phyloP scores from a whole-genome alignment of 2,888 invertebrate species.

The Aspidiotus rigidus region DNA sequence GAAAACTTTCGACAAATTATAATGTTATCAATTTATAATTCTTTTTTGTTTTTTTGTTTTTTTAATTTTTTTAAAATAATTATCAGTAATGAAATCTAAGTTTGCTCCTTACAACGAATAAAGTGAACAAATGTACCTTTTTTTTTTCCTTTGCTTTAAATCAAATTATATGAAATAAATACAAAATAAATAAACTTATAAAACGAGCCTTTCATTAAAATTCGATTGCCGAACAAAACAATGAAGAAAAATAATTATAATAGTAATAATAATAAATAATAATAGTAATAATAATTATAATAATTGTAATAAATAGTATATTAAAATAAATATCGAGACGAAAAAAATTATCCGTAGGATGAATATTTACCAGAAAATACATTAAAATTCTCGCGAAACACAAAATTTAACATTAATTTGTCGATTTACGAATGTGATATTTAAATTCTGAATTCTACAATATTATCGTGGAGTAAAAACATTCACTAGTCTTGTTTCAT shows the following conservation, averaged over 20 bases:
- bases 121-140: background rate
- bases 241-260: background rate
- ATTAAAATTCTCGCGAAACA: no score
- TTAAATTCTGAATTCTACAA: no score
- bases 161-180: conserved; percentile 5
- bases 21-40: background rate
- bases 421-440: no score
- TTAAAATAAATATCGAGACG: background rate
- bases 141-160: conserved; percentile 4
- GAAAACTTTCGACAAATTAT: background rate
- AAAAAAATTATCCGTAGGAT: background rate
- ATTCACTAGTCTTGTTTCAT: no score
- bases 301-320: no score
- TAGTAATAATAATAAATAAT: no score
- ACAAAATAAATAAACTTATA: conserved; percentile 5
- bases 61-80: conserved; percentile 1
- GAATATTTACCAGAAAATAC: no score
- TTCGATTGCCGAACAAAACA: background rate
- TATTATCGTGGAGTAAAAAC: no score
- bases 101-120: conserved; percentile 4
- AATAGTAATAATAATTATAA: no score
- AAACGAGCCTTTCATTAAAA: conserved; percentile 9
- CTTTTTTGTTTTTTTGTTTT: no score
- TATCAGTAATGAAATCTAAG: background rate
- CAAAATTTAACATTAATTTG: no score